Conservation (phyloP, 2,797 vertebrate species). For the Semotilus atromaculatus region DNA sequence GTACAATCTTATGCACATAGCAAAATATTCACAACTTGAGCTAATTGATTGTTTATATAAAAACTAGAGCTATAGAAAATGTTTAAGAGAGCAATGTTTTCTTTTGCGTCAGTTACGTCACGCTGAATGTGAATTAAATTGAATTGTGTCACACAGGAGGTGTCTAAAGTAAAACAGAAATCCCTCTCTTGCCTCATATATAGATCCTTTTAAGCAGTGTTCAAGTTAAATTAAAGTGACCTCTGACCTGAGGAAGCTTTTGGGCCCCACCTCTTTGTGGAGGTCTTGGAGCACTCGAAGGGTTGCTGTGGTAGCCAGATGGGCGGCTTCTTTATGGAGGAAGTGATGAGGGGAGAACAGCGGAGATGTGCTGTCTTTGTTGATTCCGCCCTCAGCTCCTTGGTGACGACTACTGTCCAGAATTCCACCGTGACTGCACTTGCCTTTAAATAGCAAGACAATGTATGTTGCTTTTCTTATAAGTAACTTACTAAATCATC, state of each 20-base stretch:
- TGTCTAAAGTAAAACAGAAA: not conserved
- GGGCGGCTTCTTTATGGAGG: conserved; percentile 80
- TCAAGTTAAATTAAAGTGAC: conserved; percentile 33
- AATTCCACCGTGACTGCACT: conserved; percentile 88
- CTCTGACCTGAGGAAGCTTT: conserved; percentile 80
- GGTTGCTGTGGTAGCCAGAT: conserved; percentile 81
- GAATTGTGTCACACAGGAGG: not conserved
- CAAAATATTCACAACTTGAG: too few relatives aligned
- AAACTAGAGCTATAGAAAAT: too few relatives aligned
- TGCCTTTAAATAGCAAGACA: conserved; percentile 72
- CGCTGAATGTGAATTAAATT: too few relatives aligned
- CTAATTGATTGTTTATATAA: too few relatives aligned
- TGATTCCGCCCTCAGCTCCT: conserved; percentile 85
- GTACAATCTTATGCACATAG: too few relatives aligned
- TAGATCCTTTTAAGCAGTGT: conserved; percentile 12
- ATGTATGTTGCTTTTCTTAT: not conserved
- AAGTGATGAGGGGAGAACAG: conserved; percentile 87
- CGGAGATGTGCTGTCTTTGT: conserved; percentile 86
- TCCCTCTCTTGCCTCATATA: not conserved
- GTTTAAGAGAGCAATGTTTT: too few relatives aligned
- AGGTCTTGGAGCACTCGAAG: conserved; percentile 80
- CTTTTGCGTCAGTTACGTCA: too few relatives aligned
- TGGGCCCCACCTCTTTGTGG: conserved; percentile 76
- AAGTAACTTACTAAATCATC: not conserved
- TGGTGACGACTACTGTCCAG: conserved; percentile 81